Conservation (phyloP, 1,140 invertebrate genomes). For the Andrena cerasifolii region DNA sequence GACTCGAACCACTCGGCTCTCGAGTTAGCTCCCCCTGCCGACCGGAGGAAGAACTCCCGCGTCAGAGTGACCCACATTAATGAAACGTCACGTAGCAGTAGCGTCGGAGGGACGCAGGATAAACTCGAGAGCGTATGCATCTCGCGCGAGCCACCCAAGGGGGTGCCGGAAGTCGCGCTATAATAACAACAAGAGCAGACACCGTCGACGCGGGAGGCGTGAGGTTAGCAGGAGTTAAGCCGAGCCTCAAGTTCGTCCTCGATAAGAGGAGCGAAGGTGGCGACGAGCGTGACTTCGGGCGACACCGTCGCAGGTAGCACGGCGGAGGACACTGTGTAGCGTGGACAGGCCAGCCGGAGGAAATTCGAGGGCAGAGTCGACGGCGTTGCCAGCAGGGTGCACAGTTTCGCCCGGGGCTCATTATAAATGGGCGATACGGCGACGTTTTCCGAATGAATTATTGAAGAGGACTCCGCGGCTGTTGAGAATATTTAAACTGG, state of each 20-base stretch:
- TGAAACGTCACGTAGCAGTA: background rate
- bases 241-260: background rate
- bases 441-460: conserved; percentile 62
- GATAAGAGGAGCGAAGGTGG: background rate
- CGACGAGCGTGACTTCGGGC: background rate
- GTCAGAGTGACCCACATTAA: background rate
- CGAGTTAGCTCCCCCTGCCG: too few relatives aligned
- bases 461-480: conserved; percentile 46
- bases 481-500: conserved; percentile 59
- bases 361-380: background rate
- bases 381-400: background rate
- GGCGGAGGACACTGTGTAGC: too few relatives aligned
- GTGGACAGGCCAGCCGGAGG: background rate
- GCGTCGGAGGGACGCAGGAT: background rate
- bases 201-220: background rate
- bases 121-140: background rate
- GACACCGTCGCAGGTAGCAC: background rate
- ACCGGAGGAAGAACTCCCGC: too few relatives aligned
- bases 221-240: background rate
- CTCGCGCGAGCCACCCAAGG: background rate
- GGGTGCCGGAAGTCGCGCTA: background rate
- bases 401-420: conserved; percentile 23
- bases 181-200: too few relatives aligned
- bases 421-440: conserved; percentile 44
- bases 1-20: too few relatives aligned